Conservation (phyloP, 1,140 invertebrate genomes). For the Microplitis mediator region DNA sequence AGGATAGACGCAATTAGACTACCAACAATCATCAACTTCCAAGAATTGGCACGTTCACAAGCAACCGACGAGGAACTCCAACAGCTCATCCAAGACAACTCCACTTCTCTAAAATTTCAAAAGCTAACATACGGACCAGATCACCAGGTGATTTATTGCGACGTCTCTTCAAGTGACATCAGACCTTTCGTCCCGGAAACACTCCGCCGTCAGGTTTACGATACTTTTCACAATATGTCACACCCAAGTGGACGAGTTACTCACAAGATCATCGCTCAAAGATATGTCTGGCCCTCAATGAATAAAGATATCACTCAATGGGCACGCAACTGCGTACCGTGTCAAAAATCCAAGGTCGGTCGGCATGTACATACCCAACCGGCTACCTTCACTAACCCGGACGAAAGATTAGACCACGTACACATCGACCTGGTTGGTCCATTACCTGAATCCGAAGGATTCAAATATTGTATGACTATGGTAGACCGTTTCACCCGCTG, state of each 20-base stretch:
- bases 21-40: conserved; percentile 2
- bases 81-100: background rate
- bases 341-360: conserved; percentile 39
- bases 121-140: background rate
- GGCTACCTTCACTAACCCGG: conserved; percentile 2
- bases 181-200: conserved; percentile 37
- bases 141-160: conserved; percentile 24
- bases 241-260: conserved; percentile 39
- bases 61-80: conserved; percentile 9
- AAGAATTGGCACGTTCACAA: conserved; percentile 11
- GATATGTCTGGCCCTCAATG: conserved; percentile 35
- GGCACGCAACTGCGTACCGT: conserved; percentile 29
- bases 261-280: conserved; percentile 2
- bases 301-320: conserved; percentile 28
- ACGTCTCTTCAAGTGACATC: conserved; percentile 25
- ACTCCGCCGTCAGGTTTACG: conserved; percentile 30
- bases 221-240: conserved; percentile 30
- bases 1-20: conserved; percentile 24
- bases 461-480: conserved; percentile 53
- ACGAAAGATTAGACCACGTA: conserved; percentile 50
- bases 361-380: conserved; percentile 25
- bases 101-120: conserved; percentile 12
- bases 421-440: conserved; percentile 63
- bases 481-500: conserved; percentile 59
- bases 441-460: conserved; percentile 46